These are phyloP conservation scores for Enteromius treurensis DNA, from an alignment of 2,797 vertebrate species.

Conservation along the genomic window DNA sequence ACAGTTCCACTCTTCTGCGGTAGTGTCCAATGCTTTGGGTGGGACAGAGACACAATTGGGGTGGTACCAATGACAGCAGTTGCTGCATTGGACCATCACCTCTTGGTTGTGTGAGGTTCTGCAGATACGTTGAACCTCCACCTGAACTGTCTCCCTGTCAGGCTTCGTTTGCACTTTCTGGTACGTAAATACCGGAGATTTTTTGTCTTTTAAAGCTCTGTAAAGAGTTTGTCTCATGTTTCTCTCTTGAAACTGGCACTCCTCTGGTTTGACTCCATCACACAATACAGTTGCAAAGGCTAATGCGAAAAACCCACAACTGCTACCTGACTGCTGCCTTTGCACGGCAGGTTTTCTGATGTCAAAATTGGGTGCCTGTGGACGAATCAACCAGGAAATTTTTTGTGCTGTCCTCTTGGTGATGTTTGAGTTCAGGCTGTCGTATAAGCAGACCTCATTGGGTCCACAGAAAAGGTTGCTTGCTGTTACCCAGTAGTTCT, in stretches of 20 bases:
- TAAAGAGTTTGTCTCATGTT: slow-evolving; percentile 9
- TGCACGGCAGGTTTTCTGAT: slow-evolving; percentile 26
- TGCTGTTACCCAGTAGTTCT: slow-evolving; percentile 38
- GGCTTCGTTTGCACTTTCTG: neutral
- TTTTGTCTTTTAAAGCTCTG: neutral
- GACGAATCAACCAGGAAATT: neutral
- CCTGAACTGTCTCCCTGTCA: neutral
- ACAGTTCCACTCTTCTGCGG: slow-evolving; percentile 31
- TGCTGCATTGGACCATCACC: slow-evolving; percentile 44
- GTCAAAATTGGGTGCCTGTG: neutral
- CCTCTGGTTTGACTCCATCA: slow-evolving; percentile 32
- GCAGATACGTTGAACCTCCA: slow-evolving; percentile 32
- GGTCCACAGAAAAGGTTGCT: slow-evolving; percentile 31
- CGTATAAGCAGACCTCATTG: slow-evolving; percentile 25
- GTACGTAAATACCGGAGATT: neutral
- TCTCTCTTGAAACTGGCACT: slow-evolving; percentile 10
- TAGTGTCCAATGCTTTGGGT: slow-evolving; percentile 5
- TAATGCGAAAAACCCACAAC: slow-evolving; percentile 10
- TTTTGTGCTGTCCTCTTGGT: neutral
- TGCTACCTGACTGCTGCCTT: slow-evolving; percentile 21
- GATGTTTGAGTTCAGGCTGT: slow-evolving; percentile 16
- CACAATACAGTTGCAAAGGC: slow-evolving; percentile 24
- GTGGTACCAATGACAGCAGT: slow-evolving; percentile 17
- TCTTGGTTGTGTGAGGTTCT: slow-evolving; percentile 34
- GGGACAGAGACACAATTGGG: slow-evolving; percentile 40